Conservation (phyloP, 1,140 invertebrate species). For the Hestina assimilis region DNA sequence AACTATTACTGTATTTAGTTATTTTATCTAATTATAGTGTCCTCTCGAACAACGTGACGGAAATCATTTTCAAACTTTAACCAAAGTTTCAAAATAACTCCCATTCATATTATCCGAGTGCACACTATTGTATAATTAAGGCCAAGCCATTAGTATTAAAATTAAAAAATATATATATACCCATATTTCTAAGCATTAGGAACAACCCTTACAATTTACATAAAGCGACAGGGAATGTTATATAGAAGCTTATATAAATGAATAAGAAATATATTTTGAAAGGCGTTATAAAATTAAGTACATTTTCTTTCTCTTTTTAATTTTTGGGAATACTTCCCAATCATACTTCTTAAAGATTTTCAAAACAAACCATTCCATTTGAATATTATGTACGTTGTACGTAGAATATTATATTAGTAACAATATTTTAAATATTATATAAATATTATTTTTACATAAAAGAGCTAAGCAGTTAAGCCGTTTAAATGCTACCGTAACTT, state of each 20-base stretch:
- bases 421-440: conserved; percentile 71
- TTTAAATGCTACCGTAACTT: conserved; percentile 68
- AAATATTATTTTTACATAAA: conserved; percentile 76
- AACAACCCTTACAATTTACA: conserved; percentile 58
- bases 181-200: conserved; percentile 53
- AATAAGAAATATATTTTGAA: conserved; percentile 37
- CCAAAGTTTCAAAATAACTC: neutral
- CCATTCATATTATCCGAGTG: neutral
- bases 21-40: neutral
- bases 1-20: conserved; percentile 18
- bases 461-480: conserved; percentile 68
- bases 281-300: conserved; percentile 1
- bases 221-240: conserved; percentile 47
- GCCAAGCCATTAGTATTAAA: conserved; percentile 23
- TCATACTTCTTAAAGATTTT: conserved; percentile 8
- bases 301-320: too few relatives aligned
- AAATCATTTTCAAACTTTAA: neutral
- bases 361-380: conserved; percentile 12
- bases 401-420: conserved; percentile 58
- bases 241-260: conserved; percentile 31
- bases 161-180: conserved; percentile 30
- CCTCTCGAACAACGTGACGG: neutral
- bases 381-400: conserved; percentile 51
- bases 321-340: too few relatives aligned
- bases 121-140: conserved; percentile 13